Conservation (phyloP, 1,140 invertebrate genomes). For the Trichomalopsis sarcophagae region DNA sequence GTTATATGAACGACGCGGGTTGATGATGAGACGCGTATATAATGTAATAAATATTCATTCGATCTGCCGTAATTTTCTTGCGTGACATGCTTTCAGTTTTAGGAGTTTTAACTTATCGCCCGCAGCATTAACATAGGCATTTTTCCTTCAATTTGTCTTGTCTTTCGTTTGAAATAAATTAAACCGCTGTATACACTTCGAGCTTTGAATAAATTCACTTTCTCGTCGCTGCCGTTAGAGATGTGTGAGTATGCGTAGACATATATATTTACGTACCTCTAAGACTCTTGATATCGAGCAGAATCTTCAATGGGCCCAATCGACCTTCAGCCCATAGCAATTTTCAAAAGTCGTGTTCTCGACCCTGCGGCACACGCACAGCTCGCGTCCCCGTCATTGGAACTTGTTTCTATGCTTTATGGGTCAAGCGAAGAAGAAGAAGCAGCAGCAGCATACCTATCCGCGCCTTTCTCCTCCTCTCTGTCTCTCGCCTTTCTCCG, state of each 20-base stretch:
- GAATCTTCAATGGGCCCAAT: background rate
- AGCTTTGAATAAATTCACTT: too few relatives aligned
- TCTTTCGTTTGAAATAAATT: conserved; percentile 5
- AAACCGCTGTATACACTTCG: too few relatives aligned
- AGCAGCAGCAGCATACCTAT: conserved; percentile 56
- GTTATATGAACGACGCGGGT: too few relatives aligned
- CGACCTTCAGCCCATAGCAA: background rate
- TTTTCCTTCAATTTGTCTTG: background rate
- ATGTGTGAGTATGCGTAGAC: too few relatives aligned
- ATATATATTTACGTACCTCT: too few relatives aligned
- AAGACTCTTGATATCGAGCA: too few relatives aligned
- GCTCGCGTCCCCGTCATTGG: conserved; percentile 56
- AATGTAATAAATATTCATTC: conserved; percentile 33
- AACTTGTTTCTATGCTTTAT: conserved; percentile 69
- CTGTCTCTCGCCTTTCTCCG: conserved; percentile 36
- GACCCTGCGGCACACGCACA: conserved; percentile 1
- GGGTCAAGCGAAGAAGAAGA: conserved; percentile 60
- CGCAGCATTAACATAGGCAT: background rate
- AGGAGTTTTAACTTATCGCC: background rate
- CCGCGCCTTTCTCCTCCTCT: conserved; percentile 35
- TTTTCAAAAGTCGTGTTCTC: conserved; percentile 14
- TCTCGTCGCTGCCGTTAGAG: too few relatives aligned
- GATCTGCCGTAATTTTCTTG: conserved; percentile 5
- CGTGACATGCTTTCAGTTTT: background rate
- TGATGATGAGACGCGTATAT: too few relatives aligned